Evolutionary conservation across 2,888 invertebrate genomes (phyloP).

Genomic region (Eristalis intricaria): DNA sequence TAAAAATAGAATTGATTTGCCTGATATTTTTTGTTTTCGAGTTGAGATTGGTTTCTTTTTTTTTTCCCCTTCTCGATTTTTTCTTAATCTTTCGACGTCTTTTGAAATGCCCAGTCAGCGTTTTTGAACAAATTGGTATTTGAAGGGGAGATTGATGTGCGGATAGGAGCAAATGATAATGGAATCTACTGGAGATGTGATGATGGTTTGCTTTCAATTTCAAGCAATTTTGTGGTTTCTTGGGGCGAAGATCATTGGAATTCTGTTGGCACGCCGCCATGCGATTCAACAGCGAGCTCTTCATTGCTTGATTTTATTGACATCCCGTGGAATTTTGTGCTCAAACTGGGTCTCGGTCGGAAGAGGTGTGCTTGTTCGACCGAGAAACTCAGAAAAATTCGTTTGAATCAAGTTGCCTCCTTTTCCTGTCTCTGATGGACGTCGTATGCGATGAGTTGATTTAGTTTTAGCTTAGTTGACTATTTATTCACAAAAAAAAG

Average conservation of each 20-base stretch:
- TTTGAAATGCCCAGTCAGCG: not conserved
- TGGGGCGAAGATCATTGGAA: not conserved
- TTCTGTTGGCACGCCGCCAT: not conserved
- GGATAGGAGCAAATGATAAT: not conserved
- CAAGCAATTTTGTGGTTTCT: not conserved
- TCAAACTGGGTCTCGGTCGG: not conserved
- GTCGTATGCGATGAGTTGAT: too few species aligned
- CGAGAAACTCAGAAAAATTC: too few species aligned
- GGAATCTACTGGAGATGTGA: not conserved
- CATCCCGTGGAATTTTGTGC: not conserved
- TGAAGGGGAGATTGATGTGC: not conserved
- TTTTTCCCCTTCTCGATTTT: not conserved
- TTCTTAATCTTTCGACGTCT: not conserved
- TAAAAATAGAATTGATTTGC: not conserved
- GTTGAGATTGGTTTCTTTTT: not conserved
- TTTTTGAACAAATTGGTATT: not conserved
- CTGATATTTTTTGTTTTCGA: not conserved
- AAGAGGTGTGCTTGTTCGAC: too few species aligned
- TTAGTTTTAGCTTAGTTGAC: too few species aligned
- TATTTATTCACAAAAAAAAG: too few species aligned
- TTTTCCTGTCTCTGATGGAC: too few species aligned
- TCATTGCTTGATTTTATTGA: not conserved
- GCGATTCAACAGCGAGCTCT: not conserved
- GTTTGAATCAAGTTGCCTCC: too few species aligned
- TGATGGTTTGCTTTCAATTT: not conserved